A percentile compares a stretch with the other conserved stretches of the same genome.
Conservation (phyloP, 2,888 invertebrate genomes). For the Salpingus planirostris region DNA sequence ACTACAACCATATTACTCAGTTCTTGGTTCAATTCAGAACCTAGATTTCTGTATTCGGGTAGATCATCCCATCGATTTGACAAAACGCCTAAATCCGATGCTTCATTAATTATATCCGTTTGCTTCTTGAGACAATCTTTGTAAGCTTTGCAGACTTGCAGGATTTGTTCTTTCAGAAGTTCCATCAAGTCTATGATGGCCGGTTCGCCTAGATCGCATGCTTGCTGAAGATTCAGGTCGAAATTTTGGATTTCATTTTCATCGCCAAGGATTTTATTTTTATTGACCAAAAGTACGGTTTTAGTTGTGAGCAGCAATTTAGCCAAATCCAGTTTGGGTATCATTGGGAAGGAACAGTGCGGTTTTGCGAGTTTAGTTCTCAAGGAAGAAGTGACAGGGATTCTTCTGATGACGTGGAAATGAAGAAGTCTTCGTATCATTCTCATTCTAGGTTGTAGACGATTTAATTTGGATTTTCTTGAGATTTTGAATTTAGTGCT, state of each 20-base stretch:
- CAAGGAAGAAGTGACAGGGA: too few relatives aligned
- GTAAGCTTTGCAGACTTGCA: constrained; percentile 32
- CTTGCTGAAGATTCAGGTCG: constrained; percentile 22
- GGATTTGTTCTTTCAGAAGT: constrained; percentile 29
- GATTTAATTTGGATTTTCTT: too few relatives aligned
- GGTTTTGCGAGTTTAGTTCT: too few relatives aligned
- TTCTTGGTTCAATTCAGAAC: constrained; percentile 31
- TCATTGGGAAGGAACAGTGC: background rate
- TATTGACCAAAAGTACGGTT: constrained; percentile 1
- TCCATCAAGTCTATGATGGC: constrained; percentile 32
- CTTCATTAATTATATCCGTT: constrained; percentile 31
- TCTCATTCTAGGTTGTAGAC: too few relatives aligned
- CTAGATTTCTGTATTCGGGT: constrained; percentile 29
- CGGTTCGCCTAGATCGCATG: constrained; percentile 27
- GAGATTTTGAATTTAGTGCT: too few relatives aligned
- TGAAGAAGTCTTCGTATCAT: too few relatives aligned
- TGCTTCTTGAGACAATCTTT: constrained; percentile 32
- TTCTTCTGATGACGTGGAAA: too few relatives aligned
- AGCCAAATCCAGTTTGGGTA: background rate
- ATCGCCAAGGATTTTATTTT: too few relatives aligned
- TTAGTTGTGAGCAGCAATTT: constrained; percentile 1
- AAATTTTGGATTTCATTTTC: constrained; percentile 7
- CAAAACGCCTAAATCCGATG: constrained; percentile 26
- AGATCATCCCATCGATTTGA: constrained; percentile 34
- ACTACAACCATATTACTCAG: constrained; percentile 30